Evolutionary conservation across 2,888 invertebrate species (phyloP), one percentile per base, ranked within the genome.

Genomic region (Drosophila tanythrix): DNA sequence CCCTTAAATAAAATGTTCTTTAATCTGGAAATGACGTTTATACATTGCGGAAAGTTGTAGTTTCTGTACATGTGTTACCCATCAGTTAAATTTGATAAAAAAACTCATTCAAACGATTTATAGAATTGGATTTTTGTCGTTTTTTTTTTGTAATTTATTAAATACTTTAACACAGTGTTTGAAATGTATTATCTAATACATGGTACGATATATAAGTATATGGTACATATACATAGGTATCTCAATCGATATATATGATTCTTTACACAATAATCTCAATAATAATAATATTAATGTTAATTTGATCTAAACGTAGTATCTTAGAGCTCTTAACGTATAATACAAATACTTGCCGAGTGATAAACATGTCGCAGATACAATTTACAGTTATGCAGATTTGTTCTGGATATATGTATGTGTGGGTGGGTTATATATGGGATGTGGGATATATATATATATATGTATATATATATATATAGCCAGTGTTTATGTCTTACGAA

Each of bases 131-230:
- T 73, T 76, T 25, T 61, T 13, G 25, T 31, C 51, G 35, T 25
- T 51, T 64, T 69, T 25, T 68, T 75, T 68, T 75, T 75, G 77
- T 61, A 82, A 79, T 82, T 88, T 88, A 87, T 88, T 87, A 88
- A 87, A 89, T 89, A 90, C 86, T 86, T 89, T 89, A 89, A 89
- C 89, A 89, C 89, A 89, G 89, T 89, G 89, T 84, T 88, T 81
- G 82, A 83, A 89, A 81, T 82, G 83, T 89, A 81, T 86, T 77
- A 79, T 79, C 79, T 89, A 85, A 74, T 77, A 81, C 65, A 84
- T 79, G 74, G 72, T 81, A 72, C 67, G 75, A 68, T 83, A 79
- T 80, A 55, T 80, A 36, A n/a, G 18, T 78, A 70, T 81, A 83
- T 79, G 67, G 64, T 75, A 85, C 78, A 81, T 74, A 83, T 80